phyloP scores from a whole-genome alignment of 2,113 vertebrate genomes.

The Sus scrofa region T2T-Sscrofa CM000828.6:55727501-55728000 shows the following conservation, averaged over 20 bases:
- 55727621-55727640: background rate
- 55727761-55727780: background rate
- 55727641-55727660: background rate
- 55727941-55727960: slow-evolving; percentile 86
- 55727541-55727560: background rate
- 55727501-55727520: background rate
- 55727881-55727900: slow-evolving; percentile 83
- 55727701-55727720: background rate
- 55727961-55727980: background rate
- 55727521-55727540: background rate
- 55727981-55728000: background rate
- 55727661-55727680: background rate
- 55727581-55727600: background rate
- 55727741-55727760: background rate
- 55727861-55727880: slow-evolving; percentile 73
- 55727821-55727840: background rate
- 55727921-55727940: slow-evolving; percentile 81
- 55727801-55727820: background rate
- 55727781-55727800: background rate
- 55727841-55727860: background rate
- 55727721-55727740: background rate
- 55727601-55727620: background rate
- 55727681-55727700: background rate
- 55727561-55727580: background rate
- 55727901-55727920: slow-evolving; percentile 76